Base-by-base conservation (phyloP, 2,113 vertebrate genomes). In the Peucedramus taeniatus region DNA sequence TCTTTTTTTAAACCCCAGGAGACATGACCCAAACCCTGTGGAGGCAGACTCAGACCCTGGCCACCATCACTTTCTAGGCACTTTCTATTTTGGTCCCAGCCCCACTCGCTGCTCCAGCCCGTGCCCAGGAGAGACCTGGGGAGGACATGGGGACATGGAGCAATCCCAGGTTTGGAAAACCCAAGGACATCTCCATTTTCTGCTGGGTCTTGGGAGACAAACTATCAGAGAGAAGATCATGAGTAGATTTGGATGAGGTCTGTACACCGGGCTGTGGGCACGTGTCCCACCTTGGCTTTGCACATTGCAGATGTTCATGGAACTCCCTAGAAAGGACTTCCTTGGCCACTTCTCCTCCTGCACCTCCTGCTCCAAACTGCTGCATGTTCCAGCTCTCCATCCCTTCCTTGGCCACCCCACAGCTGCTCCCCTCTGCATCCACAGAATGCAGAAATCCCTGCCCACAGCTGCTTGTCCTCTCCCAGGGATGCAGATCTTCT, bases 41-140 rank as follows among this genome's bases (percentile, higher is more conserved):
- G 16, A 90, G 89, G 33, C 70, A 71, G 39, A 33, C 65, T 88
- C 89, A 90, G 60, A 69, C 30, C 51, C 80, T 3, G 8, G 57
- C 63, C 82, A 27, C 42, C 40, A 30, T 19, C 77, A 76, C 92
- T 91, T 92, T 89, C 92, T 45, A 87, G 89, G 89, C 77, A 84
- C 3, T 26, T 4, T 66, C 69, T 93, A 37, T 88, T 97, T 86
- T 22, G 51, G 49, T 40, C 65, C 53, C 27, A 11, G 79, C n/a
- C 35, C 57, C 10, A 11, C 28, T 85, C 3, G 0, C 40, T 84
- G 79, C 90, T 87, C 77, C 81, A 28, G 44, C 39, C n/a, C 5
- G 4, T 8, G 24, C 45, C 68, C 13, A 7, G 61, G 39, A 65
- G 50, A 57, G 42, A 56, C 16, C 7, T 30, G 28, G 49, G 63